phyloP scores from a whole-genome alignment of 2,888 invertebrate species.

The Heliconius erato region DNA sequence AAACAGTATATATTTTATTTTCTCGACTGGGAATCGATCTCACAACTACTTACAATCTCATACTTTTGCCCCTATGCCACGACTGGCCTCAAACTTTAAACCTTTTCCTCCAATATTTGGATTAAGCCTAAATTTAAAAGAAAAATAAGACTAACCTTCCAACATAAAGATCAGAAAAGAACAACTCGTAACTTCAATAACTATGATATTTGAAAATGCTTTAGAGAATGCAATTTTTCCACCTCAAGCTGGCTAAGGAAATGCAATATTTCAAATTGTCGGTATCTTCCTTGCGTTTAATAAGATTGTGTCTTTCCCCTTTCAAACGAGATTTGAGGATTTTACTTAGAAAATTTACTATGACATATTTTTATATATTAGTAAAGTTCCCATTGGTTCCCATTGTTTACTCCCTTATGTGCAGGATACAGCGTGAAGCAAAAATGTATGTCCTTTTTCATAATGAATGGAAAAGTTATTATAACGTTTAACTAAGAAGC shows the following conservation, averaged over 20 bases:
- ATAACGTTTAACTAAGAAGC: too few species aligned
- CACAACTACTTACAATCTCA: too few species aligned
- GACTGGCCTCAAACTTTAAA: too few species aligned
- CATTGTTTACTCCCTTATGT: too few species aligned
- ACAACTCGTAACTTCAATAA: constrained; percentile 11
- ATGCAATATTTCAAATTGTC: constrained; percentile 51
- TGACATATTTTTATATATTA: not conserved
- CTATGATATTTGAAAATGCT: constrained; percentile 15
- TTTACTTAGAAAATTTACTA: constrained; percentile 7
- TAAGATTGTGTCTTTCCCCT: constrained; percentile 34
- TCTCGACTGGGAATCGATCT: too few species aligned
- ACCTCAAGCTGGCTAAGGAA: constrained; percentile 38
- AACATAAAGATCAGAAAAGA: not conserved
- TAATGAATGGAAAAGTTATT: too few species aligned
- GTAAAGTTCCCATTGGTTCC: not conserved
- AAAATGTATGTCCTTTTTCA: too few species aligned
- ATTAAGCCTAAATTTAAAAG: not conserved
- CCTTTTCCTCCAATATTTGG: not conserved
- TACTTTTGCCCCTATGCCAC: too few species aligned
- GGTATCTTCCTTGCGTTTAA: constrained; percentile 43
- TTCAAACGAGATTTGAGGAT: constrained; percentile 25
- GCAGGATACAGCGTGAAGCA: too few species aligned
- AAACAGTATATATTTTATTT: too few species aligned
- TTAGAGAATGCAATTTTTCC: constrained; percentile 41
- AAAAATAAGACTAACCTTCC: not conserved